Percentiles rank a stretch among this genome's conserved stretches.
phyloP scores from a whole-genome alignment of 1,140 invertebrate genomes.

The Listronotus oregonensis region DNA sequence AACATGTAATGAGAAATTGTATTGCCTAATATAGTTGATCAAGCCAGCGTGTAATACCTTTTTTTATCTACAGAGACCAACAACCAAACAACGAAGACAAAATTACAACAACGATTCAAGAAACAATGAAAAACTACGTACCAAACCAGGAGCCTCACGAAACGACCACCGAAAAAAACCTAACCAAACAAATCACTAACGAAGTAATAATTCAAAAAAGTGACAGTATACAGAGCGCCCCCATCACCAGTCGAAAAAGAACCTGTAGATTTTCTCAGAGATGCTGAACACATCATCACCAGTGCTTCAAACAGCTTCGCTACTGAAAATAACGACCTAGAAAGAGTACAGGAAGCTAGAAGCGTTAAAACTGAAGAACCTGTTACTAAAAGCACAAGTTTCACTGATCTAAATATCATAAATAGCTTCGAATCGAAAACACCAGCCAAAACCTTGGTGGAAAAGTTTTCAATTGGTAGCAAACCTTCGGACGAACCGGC shows the following conservation, averaged over 20 bases:
- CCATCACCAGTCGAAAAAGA: conserved; percentile 40
- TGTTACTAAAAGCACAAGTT: neutral
- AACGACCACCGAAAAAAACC: conserved; percentile 21
- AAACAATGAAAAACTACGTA: too few species aligned
- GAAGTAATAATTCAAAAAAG: conserved; percentile 48
- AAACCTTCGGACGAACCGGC: conserved; percentile 10
- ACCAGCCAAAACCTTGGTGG: conserved; percentile 1
- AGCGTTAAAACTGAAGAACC: neutral
- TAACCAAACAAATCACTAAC: conserved; percentile 33
- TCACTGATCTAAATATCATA: conserved; percentile 17
- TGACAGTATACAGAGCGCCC: conserved; percentile 41
- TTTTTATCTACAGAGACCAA: too few species aligned
- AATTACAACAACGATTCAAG: too few species aligned
- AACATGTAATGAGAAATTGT: too few species aligned
- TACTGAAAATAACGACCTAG: conserved; percentile 6
- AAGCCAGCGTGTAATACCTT: too few species aligned
- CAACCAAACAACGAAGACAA: too few species aligned
- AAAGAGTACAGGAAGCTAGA: neutral
- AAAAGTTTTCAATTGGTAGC: conserved; percentile 16
- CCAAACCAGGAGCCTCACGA: too few species aligned
- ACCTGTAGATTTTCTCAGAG: conserved; percentile 23
- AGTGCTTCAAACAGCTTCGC: conserved; percentile 44
- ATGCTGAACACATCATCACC: conserved; percentile 44
- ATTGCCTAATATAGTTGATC: too few species aligned
- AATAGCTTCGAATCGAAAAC: conserved; percentile 12